Conservation (phyloP, 1,140 invertebrate species). For the Drosophila nikananu region DNA sequence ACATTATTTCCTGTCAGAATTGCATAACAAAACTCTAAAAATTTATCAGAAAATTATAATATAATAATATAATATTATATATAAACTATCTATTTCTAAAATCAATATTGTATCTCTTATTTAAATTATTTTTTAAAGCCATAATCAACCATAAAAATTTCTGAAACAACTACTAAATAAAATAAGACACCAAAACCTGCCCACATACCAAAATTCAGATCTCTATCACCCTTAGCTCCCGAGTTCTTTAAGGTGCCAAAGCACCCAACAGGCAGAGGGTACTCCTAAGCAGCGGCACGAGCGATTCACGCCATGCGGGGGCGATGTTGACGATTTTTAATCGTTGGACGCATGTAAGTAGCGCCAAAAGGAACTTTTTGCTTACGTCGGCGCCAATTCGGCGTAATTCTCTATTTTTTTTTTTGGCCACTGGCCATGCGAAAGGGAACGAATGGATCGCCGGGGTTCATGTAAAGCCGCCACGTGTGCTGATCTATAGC, state of each 20-base stretch:
- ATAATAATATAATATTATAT: too few species aligned
- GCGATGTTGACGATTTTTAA: slow-evolving; percentile 60
- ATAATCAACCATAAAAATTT: too few species aligned
- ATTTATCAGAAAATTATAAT: neutral
- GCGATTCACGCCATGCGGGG: slow-evolving; percentile 42
- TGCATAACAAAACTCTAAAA: neutral
- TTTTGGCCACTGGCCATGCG: slow-evolving; percentile 52
- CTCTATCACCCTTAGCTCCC: neutral
- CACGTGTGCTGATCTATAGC: slow-evolving; percentile 63
- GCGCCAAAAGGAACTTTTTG: slow-evolving; percentile 27
- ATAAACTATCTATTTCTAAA: too few species aligned
- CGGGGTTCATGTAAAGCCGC: slow-evolving; percentile 30
- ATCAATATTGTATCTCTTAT: too few species aligned
- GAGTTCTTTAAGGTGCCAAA: neutral
- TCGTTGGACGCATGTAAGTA: slow-evolving; percentile 61
- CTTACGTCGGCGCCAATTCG: slow-evolving; percentile 41
- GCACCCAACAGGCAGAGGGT: slow-evolving; percentile 3
- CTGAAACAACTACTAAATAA: neutral
- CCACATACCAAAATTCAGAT: neutral
- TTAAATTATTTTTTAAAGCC: neutral
- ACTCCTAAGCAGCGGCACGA: slow-evolving; percentile 38
- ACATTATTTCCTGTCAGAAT: too few species aligned
- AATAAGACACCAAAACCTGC: neutral
- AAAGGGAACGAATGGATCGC: slow-evolving; percentile 6
- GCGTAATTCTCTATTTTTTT: slow-evolving; percentile 37